Evolutionary conservation across 1,140 invertebrate species (phyloP).

Genomic region (Oreohelix idahoensis): DNA sequence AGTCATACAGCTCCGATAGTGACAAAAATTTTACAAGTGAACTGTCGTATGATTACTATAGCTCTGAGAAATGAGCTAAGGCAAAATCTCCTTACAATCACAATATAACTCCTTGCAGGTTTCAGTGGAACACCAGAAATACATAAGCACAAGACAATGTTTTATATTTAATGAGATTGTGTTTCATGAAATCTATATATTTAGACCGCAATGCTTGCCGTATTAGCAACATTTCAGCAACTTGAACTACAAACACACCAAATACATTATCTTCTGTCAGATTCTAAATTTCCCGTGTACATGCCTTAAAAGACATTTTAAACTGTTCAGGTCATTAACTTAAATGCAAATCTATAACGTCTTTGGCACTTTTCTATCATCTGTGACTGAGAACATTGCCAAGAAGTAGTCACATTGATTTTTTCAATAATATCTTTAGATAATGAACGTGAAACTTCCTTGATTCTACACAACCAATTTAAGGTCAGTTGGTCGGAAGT

Average conservation of each 20-base stretch:
- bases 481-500: constrained; percentile 21
- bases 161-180: neutral
- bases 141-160: constrained; percentile 12
- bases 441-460: constrained; percentile 2
- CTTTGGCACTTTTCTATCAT: constrained; percentile 27
- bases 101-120: constrained; percentile 17
- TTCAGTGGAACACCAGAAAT: neutral
- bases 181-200: constrained; percentile 19
- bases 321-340: constrained; percentile 4
- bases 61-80: constrained; percentile 2
- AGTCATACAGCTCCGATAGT: neutral
- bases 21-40: neutral
- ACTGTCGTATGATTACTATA: neutral
- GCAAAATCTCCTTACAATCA: constrained; percentile 9
- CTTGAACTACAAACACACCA: neutral
- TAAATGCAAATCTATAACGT: constrained; percentile 7
- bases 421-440: constrained; percentile 22
- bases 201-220: neutral
- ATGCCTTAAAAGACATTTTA: constrained; percentile 2
- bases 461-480: neutral
- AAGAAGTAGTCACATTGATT: constrained; percentile 26
- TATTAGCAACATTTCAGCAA: constrained; percentile 18
- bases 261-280: constrained; percentile 19
- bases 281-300: constrained; percentile 9
- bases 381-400: constrained; percentile 34